These are phyloP conservation scores for Xyliphius kryptos DNA, from an alignment of 2,113 vertebrate species.

Conservation along the genomic window DNA sequence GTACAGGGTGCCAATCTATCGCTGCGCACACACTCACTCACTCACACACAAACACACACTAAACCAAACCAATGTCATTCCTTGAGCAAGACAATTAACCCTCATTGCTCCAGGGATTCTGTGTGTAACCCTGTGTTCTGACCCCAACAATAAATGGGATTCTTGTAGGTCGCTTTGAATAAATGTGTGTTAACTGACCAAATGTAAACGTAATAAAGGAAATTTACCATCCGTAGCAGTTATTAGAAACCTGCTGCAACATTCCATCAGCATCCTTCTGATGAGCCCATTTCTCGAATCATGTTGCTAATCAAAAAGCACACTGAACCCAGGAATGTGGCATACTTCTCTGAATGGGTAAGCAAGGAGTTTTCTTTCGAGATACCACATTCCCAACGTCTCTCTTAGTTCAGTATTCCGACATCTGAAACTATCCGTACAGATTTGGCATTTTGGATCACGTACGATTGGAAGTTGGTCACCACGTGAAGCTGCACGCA, in stretches of 20 bases:
- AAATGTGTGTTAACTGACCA: too few relatives aligned
- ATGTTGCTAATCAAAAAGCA: constrained; percentile 61
- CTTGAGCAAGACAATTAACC: too few relatives aligned
- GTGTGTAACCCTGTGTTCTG: too few relatives aligned
- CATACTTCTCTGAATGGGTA: constrained; percentile 39
- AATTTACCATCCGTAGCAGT: constrained; percentile 6
- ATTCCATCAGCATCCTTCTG: constrained; percentile 49
- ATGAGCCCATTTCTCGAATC: constrained; percentile 44
- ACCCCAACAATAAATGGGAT: too few relatives aligned
- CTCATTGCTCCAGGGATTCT: too few relatives aligned
- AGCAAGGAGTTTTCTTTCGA: neutral
- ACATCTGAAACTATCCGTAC: constrained; percentile 7
- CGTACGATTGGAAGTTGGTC: neutral
- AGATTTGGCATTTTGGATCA: constrained; percentile 15
- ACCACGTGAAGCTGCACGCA: neutral
- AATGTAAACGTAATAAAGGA: too few relatives aligned
- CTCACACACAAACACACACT: too few relatives aligned
- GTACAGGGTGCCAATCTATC: too few relatives aligned
- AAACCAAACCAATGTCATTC: too few relatives aligned
- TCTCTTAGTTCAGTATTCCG: neutral
- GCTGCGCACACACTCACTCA: too few relatives aligned
- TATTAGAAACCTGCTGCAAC: constrained; percentile 58
- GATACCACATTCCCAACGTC: neutral
- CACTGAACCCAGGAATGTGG: constrained; percentile 58
- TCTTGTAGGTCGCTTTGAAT: too few relatives aligned